Base-by-base conservation (phyloP, 2,797 vertebrate genomes). In the Enteromius paludinosus region DNA sequence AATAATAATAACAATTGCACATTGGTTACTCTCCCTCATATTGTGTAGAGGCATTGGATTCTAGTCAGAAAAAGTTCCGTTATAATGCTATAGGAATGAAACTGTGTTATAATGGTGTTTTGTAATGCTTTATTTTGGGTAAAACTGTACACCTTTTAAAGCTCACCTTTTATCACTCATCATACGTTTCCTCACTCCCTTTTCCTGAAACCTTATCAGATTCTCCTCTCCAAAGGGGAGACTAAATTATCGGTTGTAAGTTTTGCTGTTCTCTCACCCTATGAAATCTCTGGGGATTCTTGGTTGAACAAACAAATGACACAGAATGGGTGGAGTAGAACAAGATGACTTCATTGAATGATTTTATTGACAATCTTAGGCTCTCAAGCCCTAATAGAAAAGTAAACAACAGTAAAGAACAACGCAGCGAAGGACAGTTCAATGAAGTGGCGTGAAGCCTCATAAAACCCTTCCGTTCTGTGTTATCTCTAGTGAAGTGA, bases 271-370 rank as follows among this genome's bases (percentile, higher is more conserved):
- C 18, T 38, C 71, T 81, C 30, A 25, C 18, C 30, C 79, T 79
- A n/a, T 86, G 84, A 89, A 47, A 56, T 68, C 33, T 43, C 41
- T 69, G 71, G 84, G 88, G 87, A 91, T 91, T 91, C 90, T 88
- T 87, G 84, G 88, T 84, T 90, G 54, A 84, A 78, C 82, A 61
- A 80, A 86, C 74, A 85, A 91, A 86, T 83, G 83, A 87, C 83
- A 90, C 79, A 87, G 86, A 90, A 89, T 79, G n/a, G 83, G 41
- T 38, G 49, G 43, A 52, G 47, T 73, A 73, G 47, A 70, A 78
- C 73, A 54, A 84, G 80, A 89, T 89, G 76, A 86, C 83, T 87
- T 88, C 82, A 85, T 66, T 87, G 82, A 82, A 83, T 86, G 88
- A 83, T 90, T 65, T 81, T 84, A 79, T 4, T 2, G 83, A 86